Base-by-base conservation (phyloP, 1,140 invertebrate genomes). In the Bombyx mori region DNA sequence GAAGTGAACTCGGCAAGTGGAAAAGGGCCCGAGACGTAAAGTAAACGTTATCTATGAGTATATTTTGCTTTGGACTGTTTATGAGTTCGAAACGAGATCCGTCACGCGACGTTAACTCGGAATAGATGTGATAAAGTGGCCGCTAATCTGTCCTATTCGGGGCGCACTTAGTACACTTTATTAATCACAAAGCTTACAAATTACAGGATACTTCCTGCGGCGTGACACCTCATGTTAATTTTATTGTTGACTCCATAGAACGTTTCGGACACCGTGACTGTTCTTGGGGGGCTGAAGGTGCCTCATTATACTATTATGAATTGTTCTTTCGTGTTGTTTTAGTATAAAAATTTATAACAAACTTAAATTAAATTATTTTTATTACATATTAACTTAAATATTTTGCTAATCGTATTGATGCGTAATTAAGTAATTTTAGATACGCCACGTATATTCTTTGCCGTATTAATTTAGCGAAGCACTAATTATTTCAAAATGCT, bases 101-200 rank as follows among this genome's bases (percentile, higher is more conserved):
- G 82, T 87, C 84, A 87, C 84, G 84, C 84, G 67, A 87, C 80
- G 79, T 84, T 84, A 80, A 84, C 83, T 82, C 69, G 73, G 82
- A 76, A 87, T 85, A 79, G 79, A 85, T 81, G 84, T 87, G 84
- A 85, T 87, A 87, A 87, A 87, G 75, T 79, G 84, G 66, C 71
- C 82, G 82, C 84, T 87, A 87, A 87, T 87, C 84, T 84, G 79
- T 82, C 78, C 79, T 78, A 85, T 85, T 85, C 77, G 77, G 75
- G 84, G 73, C 81, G 78, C 84, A 87, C 78, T 87, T 85, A 85
- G 78, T 84, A 82, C 78, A 84, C 72, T 85, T 87, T 87, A 87
- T 87, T 87, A 87, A 87, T 87, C 82, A 85, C 79, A 84, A 87
- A 84, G 77, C 75, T 82, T 82, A 85, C 84, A 87, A 87, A 86